Conservation (phyloP, 2,888 invertebrate genomes). For the Chymomyza fuscimana region DNA sequence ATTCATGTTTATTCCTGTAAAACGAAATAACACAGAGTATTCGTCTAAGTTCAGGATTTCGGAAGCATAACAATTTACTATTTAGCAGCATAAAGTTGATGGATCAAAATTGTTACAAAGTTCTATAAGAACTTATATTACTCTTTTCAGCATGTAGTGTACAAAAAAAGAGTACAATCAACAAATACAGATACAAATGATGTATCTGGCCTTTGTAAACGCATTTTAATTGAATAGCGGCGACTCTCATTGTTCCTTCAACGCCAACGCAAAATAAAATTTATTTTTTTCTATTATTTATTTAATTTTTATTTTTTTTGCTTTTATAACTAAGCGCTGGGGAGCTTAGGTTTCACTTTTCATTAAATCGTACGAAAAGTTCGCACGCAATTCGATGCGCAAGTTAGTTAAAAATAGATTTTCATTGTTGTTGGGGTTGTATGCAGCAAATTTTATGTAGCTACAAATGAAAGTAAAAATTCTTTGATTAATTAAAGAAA, state of each 20-base stretch:
- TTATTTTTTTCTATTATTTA: not conserved
- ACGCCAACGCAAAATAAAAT: not conserved
- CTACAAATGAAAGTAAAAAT: not conserved
- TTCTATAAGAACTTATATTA: not conserved
- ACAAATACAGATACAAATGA: not conserved
- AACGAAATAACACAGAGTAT: too few relatives aligned
- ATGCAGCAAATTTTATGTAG: not conserved
- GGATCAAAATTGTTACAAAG: not conserved
- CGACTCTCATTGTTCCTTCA: slow-evolving; percentile 13
- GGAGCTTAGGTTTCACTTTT: slow-evolving; percentile 22
- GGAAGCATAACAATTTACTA: too few relatives aligned
- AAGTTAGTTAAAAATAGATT: not conserved
- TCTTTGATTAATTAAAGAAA: not conserved
- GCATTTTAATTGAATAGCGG: slow-evolving; percentile 25
- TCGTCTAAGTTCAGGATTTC: too few relatives aligned
- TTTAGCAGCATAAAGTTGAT: too few relatives aligned
- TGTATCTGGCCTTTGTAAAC: not conserved
- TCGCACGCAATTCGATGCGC: slow-evolving; percentile 1
- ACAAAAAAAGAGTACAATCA: not conserved
- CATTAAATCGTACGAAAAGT: not conserved
- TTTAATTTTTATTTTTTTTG: slow-evolving; percentile 13
- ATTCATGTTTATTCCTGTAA: too few relatives aligned
- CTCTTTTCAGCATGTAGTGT: not conserved
- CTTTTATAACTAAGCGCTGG: not conserved
- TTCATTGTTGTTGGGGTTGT: slow-evolving; percentile 13